Percentiles rank a stretch among this genome's conserved stretches.
phyloP scores from a whole-genome alignment of 2,888 invertebrate genomes.

The Agrochola litura region DNA sequence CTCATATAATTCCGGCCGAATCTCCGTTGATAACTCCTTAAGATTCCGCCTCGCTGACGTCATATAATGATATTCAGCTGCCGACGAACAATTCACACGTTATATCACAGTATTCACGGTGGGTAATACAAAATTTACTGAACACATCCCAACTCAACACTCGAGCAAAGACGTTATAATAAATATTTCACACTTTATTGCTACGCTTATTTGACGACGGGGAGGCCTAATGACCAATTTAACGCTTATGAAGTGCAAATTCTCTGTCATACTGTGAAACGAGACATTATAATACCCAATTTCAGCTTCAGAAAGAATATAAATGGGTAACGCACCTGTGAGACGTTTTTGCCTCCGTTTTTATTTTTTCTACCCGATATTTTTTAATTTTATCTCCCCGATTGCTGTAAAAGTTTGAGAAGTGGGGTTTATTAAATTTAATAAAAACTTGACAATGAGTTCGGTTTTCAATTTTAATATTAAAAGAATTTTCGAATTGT shows the following conservation, averaged over 20 bases:
- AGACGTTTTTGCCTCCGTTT: constrained; percentile 59
- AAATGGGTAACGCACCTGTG: constrained; percentile 82
- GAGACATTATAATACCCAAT: constrained; percentile 88
- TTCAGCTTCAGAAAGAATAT: constrained; percentile 86
- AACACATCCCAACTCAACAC: constrained; percentile 61
- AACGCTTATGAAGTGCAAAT: constrained; percentile 89
- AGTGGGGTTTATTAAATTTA: constrained; percentile 62
- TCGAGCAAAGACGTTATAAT: constrained; percentile 75
- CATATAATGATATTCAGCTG: constrained; percentile 62
- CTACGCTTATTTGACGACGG: constrained; percentile 81
- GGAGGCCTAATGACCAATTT: constrained; percentile 87
- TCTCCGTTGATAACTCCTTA: constrained; percentile 58
- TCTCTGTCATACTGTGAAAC: constrained; percentile 87
- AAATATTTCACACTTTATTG: constrained; percentile 86
- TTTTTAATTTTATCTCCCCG: constrained; percentile 60
- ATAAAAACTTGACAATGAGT: constrained; percentile 64
- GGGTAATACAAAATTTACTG: constrained; percentile 66
- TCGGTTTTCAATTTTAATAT: constrained; percentile 46
- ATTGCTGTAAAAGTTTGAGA: constrained; percentile 39
- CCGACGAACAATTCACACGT: constrained; percentile 62
- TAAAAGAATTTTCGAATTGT: constrained; percentile 39
- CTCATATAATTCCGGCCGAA: constrained; percentile 47
- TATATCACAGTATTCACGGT: constrained; percentile 54
- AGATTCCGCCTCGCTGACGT: constrained; percentile 49
- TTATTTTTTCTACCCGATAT: constrained; percentile 58